Percentiles rank a stretch among this genome's conserved stretches.
Evolutionary conservation across 1,140 invertebrate genomes (phyloP).

Genomic region (Platyscapa corneri): DNA sequence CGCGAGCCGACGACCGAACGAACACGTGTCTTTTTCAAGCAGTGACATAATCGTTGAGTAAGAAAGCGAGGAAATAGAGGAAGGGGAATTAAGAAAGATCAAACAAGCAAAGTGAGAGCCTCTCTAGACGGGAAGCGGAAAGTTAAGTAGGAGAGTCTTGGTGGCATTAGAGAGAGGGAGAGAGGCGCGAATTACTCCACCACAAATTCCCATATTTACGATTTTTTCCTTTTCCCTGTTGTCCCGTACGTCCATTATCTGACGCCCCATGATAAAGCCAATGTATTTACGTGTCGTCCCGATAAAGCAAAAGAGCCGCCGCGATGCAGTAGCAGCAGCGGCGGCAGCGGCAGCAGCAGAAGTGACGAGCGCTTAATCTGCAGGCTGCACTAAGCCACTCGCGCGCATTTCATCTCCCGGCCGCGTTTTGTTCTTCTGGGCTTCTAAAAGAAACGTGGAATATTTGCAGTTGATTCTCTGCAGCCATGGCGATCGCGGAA

Average conservation of each 20-base stretch:
- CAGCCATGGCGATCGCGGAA: constrained; percentile 66
- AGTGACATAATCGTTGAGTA: neutral
- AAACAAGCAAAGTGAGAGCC: neutral
- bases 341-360: neutral
- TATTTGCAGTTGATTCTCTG: constrained; percentile 58
- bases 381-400: too few species aligned
- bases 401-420: neutral
- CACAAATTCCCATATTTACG: neutral
- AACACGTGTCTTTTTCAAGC: neutral
- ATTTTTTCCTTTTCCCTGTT: neutral
- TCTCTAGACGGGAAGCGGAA: neutral
- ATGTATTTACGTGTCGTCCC: constrained; percentile 36
- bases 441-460: neutral
- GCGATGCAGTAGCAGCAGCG: neutral
- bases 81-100: neutral
- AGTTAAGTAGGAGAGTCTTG: neutral
- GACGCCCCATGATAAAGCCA: constrained; percentile 15
- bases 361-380: neutral
- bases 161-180: neutral
- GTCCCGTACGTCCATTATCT: neutral
- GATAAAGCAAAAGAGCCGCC: constrained; percentile 28
- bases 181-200: neutral
- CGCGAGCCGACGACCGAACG: neutral
- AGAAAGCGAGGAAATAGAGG: neutral
- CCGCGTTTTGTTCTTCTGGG: neutral